phyloP scores from a whole-genome alignment of 2,888 invertebrate genomes.

The Ophioninae sp. region DNA sequence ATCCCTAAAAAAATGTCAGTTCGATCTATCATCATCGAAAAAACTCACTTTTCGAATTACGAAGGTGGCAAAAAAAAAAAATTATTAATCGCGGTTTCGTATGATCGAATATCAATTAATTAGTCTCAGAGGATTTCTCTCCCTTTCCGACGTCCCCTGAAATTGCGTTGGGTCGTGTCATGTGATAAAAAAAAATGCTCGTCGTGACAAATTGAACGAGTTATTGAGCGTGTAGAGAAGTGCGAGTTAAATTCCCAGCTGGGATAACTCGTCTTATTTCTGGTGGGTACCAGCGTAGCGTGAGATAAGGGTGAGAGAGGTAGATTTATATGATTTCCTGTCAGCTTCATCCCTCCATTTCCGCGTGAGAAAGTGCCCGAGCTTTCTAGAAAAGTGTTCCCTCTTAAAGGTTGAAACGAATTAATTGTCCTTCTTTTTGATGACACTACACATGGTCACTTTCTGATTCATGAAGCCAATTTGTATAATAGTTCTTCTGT shows the following conservation, averaged over 20 bases:
- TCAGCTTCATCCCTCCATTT: no score
- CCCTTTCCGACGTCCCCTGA: background rate
- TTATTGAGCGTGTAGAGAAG: constrained; percentile 9
- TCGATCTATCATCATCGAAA: background rate
- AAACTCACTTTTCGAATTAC: background rate
- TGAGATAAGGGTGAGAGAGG: no score
- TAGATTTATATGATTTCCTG: no score
- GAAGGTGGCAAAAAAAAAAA: background rate
- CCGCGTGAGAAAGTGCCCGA: no score
- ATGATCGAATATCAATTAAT: background rate
- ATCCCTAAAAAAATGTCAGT: no score
- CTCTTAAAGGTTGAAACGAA: constrained; percentile 28
- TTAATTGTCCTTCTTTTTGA: constrained; percentile 34
- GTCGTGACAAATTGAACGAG: constrained; percentile 23
- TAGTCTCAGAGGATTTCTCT: background rate
- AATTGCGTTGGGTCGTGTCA: constrained; percentile 1
- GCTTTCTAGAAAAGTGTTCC: constrained; percentile 15
- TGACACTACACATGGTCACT: background rate
- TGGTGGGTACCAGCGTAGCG: no score
- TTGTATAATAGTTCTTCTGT: constrained; percentile 50
- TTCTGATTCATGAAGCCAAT: constrained; percentile 52
- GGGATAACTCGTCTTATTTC: background rate
- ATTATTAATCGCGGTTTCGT: background rate
- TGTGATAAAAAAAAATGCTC: constrained; percentile 10
- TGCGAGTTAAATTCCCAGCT: constrained; percentile 26